Conservation (phyloP, 2,797 vertebrate genomes). For the Champsocephalus esox region DNA sequence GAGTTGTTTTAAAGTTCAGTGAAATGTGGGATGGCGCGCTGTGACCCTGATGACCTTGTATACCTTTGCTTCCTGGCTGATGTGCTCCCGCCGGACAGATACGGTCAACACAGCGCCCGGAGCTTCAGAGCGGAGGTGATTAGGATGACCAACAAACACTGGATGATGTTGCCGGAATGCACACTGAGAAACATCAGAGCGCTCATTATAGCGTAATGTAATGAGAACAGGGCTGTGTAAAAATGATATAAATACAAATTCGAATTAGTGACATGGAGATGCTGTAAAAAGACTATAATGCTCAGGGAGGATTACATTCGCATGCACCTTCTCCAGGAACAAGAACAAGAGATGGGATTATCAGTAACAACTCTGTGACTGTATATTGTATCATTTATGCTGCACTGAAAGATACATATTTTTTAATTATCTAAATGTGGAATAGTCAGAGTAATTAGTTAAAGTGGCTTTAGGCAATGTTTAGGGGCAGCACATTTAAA, state of each 20-base stretch:
- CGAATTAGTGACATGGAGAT: slow-evolving; percentile 51
- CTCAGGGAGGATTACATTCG: slow-evolving; percentile 25
- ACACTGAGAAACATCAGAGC: neutral
- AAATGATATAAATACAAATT: slow-evolving; percentile 23
- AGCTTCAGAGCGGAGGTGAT: slow-evolving; percentile 44
- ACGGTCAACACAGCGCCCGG: slow-evolving; percentile 21
- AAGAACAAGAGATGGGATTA: slow-evolving; percentile 18
- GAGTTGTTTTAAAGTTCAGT: slow-evolving; percentile 29
- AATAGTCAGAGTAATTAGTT: neutral
- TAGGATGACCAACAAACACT: slow-evolving; percentile 56
- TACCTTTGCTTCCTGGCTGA: slow-evolving; percentile 34
- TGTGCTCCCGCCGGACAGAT: slow-evolving; percentile 44
- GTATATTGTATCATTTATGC: neutral
- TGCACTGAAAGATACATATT: neutral
- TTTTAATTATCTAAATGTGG: neutral
- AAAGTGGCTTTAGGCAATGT: neutral
- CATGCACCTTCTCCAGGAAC: slow-evolving; percentile 10
- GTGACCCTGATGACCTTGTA: slow-evolving; percentile 28
- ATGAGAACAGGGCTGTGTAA: slow-evolving; percentile 49
- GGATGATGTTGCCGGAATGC: neutral
- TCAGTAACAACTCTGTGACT: slow-evolving; percentile 17
- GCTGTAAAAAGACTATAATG: slow-evolving; percentile 12
- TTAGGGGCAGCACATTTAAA: neutral
- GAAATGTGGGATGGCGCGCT: neutral
- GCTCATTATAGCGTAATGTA: slow-evolving; percentile 40